Conservation (phyloP, 92 coral and sea anemone genomes). For the Siderastrea siderea region DNA sequence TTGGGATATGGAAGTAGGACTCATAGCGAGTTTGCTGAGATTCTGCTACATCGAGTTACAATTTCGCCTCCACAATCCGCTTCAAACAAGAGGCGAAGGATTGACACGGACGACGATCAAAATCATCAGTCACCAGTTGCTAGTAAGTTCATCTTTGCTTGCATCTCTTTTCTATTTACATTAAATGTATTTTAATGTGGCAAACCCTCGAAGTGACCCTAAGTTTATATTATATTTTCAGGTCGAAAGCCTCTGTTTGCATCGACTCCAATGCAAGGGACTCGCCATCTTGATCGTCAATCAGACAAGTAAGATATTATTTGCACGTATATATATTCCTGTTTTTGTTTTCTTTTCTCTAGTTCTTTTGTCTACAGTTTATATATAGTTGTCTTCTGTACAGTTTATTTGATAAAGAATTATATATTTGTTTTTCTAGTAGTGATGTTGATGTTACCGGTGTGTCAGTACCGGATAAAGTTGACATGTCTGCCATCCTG, state of each 20-base stretch:
- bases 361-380: too few species aligned
- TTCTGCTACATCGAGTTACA: constrained; percentile 22
- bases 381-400: background rate
- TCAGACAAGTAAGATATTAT: too few species aligned
- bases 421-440: background rate
- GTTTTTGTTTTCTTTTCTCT: too few species aligned
- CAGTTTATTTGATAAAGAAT: background rate
- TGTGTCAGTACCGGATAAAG: background rate
- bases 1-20: constrained; percentile 28
- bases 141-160: constrained; percentile 6
- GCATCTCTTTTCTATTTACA: background rate
- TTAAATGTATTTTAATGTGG: background rate
- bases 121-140: constrained; percentile 15
- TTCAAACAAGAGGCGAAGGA: constrained; percentile 21
- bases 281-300: too few species aligned
- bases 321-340: too few species aligned
- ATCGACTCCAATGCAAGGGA: too few species aligned
- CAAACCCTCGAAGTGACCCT: too few species aligned
- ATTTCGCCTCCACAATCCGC: constrained; percentile 20
- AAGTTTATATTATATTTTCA: too few species aligned
- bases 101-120: constrained; percentile 13
- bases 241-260: too few species aligned
- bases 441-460: constrained; percentile 4
- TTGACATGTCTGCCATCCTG: constrained; percentile 15
- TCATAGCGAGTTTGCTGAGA: constrained; percentile 34